Conservation (phyloP, 2,113 vertebrate genomes). For the Gymnobelideus leadbeateri region DNA sequence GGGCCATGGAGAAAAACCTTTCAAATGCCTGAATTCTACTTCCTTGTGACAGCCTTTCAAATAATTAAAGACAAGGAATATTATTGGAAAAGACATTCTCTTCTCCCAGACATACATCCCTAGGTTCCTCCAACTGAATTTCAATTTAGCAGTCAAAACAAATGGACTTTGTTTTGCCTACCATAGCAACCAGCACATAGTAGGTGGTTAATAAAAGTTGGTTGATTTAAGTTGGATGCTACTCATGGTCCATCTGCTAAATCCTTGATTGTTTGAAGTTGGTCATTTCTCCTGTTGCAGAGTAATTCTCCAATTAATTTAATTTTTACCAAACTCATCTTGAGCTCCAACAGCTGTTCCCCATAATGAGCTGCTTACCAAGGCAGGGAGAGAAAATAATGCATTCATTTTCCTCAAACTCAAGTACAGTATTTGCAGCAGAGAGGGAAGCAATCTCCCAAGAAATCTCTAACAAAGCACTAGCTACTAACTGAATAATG, state of each 20-base stretch:
- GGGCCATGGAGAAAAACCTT: background rate
- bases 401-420: slow-evolving; percentile 52
- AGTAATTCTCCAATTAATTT: slow-evolving; percentile 49
- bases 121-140: background rate
- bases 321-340: slow-evolving; percentile 18
- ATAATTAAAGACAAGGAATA: background rate
- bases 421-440: slow-evolving; percentile 20
- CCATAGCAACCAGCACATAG: background rate
- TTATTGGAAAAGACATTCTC: background rate
- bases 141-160: slow-evolving; percentile 40
- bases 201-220: background rate
- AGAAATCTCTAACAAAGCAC: slow-evolving; percentile 16
- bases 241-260: slow-evolving; percentile 18
- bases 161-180: slow-evolving; percentile 39
- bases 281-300: slow-evolving; percentile 30
- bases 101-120: background rate
- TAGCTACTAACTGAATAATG: slow-evolving; percentile 12
- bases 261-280: slow-evolving; percentile 40
- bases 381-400: slow-evolving; percentile 20
- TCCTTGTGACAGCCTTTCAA: background rate
- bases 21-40: background rate
- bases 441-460: slow-evolving; percentile 33
- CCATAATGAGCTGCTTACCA: slow-evolving; percentile 30
- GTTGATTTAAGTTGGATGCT: slow-evolving; percentile 17
- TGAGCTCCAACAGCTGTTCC: slow-evolving; percentile 33